phyloP scores from a whole-genome alignment of 2,888 invertebrate species.

The Sinotaia quadrata region DNA sequence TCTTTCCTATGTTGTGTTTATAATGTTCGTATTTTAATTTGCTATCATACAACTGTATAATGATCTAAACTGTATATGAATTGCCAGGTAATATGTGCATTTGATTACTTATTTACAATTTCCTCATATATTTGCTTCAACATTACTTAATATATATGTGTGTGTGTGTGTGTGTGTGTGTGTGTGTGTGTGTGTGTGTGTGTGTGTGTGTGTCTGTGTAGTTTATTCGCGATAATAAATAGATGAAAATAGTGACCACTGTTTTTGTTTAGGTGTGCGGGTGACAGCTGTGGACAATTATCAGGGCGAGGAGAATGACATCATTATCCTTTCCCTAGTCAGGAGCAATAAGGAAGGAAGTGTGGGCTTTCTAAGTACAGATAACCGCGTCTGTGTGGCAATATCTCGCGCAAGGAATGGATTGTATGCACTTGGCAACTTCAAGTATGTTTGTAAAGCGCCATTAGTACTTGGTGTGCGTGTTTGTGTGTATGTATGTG shows the following conservation, averaged over 20 bases:
- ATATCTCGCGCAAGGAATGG: slow-evolving; percentile 69
- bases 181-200: slow-evolving; percentile 1
- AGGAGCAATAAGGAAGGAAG: slow-evolving; percentile 60
- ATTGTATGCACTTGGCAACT: slow-evolving; percentile 68
- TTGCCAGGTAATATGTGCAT: no score
- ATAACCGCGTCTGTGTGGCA: slow-evolving; percentile 68
- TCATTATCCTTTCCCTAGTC: slow-evolving; percentile 69
- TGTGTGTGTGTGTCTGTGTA: background rate
- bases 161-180: background rate
- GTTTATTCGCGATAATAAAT: background rate
- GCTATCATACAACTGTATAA: no score
- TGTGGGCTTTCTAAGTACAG: slow-evolving; percentile 64
- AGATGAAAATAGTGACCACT: no score
- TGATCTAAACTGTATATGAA: no score
- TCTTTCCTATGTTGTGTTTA: no score
- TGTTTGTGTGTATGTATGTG: no score
- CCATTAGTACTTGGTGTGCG: background rate
- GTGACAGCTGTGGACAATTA: slow-evolving; percentile 66
- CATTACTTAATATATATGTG: background rate
- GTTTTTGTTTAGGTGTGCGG: slow-evolving; percentile 51
- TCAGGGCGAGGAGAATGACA: slow-evolving; percentile 71
- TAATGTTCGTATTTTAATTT: no score
- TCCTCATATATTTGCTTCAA: no score
- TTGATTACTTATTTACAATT: no score
- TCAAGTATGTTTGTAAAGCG: slow-evolving; percentile 35